Evolutionary conservation across 2,113 vertebrate species (phyloP).

Genomic region (Chloropsis cyanopogon): DNA sequence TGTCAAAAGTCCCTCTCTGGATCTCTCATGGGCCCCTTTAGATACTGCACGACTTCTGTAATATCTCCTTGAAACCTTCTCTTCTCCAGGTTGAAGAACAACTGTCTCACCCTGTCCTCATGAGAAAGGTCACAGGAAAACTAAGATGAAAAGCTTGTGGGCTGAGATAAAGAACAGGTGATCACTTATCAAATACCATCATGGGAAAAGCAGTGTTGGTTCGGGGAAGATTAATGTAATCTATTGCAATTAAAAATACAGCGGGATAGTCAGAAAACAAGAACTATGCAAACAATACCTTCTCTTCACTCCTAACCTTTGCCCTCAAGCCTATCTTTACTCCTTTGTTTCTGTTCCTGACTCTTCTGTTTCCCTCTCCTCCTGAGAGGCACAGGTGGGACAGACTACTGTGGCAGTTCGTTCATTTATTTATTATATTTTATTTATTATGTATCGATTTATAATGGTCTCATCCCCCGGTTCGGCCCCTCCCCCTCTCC

Average conservation of each 20-base stretch:
- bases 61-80: neutral
- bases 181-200: neutral
- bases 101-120: neutral
- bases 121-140: neutral
- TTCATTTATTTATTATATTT: no score
- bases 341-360: neutral
- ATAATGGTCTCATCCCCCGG: no score
- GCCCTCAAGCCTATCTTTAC: neutral
- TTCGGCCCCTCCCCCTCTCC: no score
- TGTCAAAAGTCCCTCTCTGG: neutral
- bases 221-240: neutral
- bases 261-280: neutral
- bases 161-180: neutral
- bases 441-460: no score
- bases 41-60: neutral
- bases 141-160: neutral
- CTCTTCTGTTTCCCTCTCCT: neutral
- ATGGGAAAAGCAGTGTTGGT: accelerated
- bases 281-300: neutral
- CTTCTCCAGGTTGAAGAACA: neutral
- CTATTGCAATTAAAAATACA: neutral
- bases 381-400: accelerated
- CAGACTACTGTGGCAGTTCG: no score
- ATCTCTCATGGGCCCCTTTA: neutral
- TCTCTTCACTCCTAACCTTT: neutral